These are phyloP conservation scores for Gryllus longicercus DNA, from an alignment of 2,888 invertebrate genomes.

Conservation along the genomic window DNA sequence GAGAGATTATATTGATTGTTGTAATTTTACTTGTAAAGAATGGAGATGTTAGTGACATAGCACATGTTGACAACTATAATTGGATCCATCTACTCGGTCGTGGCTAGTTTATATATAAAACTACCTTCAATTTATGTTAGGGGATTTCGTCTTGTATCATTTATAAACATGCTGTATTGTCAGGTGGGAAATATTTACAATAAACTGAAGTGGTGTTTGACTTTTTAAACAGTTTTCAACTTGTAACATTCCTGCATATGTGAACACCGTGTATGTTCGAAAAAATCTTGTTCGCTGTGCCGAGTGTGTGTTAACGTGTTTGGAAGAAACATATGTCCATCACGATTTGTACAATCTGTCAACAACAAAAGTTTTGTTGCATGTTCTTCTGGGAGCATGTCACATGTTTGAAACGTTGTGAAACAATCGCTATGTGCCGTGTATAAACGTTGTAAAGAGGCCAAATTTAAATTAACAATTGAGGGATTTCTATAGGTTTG, in stretches of 20 bases:
- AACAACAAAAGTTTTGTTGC: too few species aligned
- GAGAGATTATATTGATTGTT: not conserved
- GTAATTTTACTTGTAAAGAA: constrained; percentile 1
- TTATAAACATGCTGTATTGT: not conserved
- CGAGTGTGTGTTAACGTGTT: too few species aligned
- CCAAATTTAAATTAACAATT: too few species aligned
- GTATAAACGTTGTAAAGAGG: too few species aligned
- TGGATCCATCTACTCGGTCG: not conserved
- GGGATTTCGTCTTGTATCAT: not conserved
- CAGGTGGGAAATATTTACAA: not conserved
- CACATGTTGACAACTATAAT: not conserved
- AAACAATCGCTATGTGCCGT: too few species aligned
- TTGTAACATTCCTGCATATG: not conserved
- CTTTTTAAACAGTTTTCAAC: not conserved
- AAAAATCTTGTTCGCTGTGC: too few species aligned
- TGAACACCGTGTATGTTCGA: not conserved
- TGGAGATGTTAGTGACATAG: not conserved
- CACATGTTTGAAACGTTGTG: too few species aligned
- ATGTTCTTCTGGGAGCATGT: too few species aligned
- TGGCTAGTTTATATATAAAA: not conserved
- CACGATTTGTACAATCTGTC: too few species aligned
- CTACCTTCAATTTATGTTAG: not conserved
- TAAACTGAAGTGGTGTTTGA: not conserved
- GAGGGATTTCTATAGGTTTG: too few species aligned
- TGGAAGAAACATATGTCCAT: too few species aligned